These are phyloP conservation scores for Nothocercus nigrocapillus DNA, from an alignment of 2,113 vertebrate genomes.

Conservation along the genomic window DNA sequence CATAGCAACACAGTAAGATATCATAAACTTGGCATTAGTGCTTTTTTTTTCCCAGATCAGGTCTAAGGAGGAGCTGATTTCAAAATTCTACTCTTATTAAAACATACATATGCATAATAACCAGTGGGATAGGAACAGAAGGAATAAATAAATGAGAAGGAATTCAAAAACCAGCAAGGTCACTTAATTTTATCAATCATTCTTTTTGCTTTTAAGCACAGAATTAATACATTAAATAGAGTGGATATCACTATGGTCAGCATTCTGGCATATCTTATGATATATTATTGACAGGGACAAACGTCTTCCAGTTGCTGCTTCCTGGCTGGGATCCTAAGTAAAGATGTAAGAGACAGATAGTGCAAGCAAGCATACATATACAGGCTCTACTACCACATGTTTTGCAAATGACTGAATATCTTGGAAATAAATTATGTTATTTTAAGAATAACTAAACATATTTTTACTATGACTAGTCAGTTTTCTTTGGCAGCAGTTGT, in stretches of 20 bases:
- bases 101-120: not conserved
- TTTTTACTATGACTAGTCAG: not conserved
- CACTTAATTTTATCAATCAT: not conserved
- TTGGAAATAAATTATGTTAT: not conserved
- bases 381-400: not conserved
- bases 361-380: not conserved
- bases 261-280: slow-evolving; percentile 22
- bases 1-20: slow-evolving; percentile 48
- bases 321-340: slow-evolving; percentile 9
- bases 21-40: slow-evolving; percentile 25
- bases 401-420: not conserved
- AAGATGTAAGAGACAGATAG: slow-evolving; percentile 14
- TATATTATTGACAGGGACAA: slow-evolving; percentile 7
- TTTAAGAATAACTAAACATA: slow-evolving; percentile 9
- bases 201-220: slow-evolving; percentile 10
- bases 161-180: not conserved
- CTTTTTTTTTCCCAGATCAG: not conserved
- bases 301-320: not conserved
- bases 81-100: slow-evolving; percentile 1
- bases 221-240: slow-evolving; percentile 4
- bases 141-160: not conserved
- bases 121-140: not conserved
- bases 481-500: not conserved
- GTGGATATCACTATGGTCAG: slow-evolving; percentile 34
- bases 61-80: slow-evolving; percentile 41